Evolutionary conservation across 2,888 invertebrate genomes (phyloP), one percentile per base, ranked within the genome.

Genomic region (Synanthedon tipuliformis): DNA sequence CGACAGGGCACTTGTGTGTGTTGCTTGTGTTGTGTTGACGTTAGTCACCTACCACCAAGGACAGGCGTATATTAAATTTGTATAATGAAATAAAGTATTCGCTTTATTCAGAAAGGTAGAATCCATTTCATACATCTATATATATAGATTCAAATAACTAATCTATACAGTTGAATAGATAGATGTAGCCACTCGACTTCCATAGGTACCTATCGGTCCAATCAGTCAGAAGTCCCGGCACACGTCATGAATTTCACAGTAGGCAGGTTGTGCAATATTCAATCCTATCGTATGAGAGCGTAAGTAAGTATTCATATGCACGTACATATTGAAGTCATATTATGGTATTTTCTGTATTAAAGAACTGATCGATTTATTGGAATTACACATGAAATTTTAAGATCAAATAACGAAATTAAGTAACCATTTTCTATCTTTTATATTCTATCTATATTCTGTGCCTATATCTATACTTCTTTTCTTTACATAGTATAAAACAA

Each of bases 181-280:
- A 16, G 49, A 49, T 16, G 55, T 63, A 59, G 61, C 61, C 34
- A 72, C 68, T 72, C 71, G 64, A 64, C 66, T 66, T 68, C 70
- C 61, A 70, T 64, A 34, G 34, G 34, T 34, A 34, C 34, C 34
- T 34, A 67, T 63, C 62, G 58, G 69, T 72, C 69, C 80, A 81
- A 81, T 83, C 82, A 82, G 80, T 78, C 79, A 75, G 73, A 64
- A 70, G 65, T 65, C 68, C 66, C 68, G 66, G 67, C 65, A 66
- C 71, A 74, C 69, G 76, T 77, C 77, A 78, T 84, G 82, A 81
- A 84, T 83, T 75, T 78, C 71, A 71, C 68, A 81, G 73, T 66
- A 75, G 69, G 66, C 65, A 59, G 59, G 57, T 63, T 67, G 61
- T 73, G 70, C 70, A 72, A 73, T 78, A 76, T 77, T 78, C 73